These are phyloP conservation scores for Xyrichtys novacula DNA, from an alignment of 2,797 vertebrate genomes.

Conservation along the genomic window DNA sequence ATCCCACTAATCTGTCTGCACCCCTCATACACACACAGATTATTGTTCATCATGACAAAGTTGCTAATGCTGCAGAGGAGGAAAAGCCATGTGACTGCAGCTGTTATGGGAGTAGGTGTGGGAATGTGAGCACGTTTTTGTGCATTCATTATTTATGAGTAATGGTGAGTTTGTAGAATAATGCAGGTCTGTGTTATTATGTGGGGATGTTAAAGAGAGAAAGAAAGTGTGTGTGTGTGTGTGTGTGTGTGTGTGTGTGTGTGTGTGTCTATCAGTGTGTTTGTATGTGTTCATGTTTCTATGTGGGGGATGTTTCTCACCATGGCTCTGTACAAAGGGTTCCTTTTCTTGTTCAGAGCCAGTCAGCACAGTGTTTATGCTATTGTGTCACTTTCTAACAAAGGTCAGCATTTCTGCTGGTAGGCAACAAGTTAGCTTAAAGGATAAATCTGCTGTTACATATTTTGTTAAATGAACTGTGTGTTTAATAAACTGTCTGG, in stretches of 20 bases:
- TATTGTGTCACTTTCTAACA: slow-evolving; percentile 16
- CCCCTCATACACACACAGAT: slow-evolving; percentile 23
- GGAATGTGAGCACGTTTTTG: slow-evolving; percentile 12
- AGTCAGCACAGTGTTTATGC: slow-evolving; percentile 32
- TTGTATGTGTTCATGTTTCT: slow-evolving; percentile 10
- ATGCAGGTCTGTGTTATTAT: slow-evolving; percentile 21
- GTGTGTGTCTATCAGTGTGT: slow-evolving; percentile 2
- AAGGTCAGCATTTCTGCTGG: slow-evolving; percentile 28
- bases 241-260: slow-evolving; percentile 10
- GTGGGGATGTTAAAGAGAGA: neutral
- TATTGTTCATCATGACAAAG: slow-evolving; percentile 54
- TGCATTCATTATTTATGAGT: slow-evolving; percentile 15
- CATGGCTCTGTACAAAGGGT: slow-evolving; percentile 44
- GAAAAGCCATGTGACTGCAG: slow-evolving; percentile 22
- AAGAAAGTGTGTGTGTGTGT: too few species aligned
- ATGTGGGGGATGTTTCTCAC: slow-evolving; percentile 15
- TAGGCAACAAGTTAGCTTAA: neutral
- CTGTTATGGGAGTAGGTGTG: slow-evolving; percentile 10
- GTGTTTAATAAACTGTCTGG: too few species aligned
- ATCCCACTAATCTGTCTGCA: slow-evolving; percentile 32
- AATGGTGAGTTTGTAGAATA: slow-evolving; percentile 19
- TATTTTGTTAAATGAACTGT: too few species aligned
- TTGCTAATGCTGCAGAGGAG: slow-evolving; percentile 27
- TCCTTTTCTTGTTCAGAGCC: slow-evolving; percentile 36
- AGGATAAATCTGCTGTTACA: neutral